Conservation (phyloP, 2,113 vertebrate species). For the Gambusia affinis region DNA sequence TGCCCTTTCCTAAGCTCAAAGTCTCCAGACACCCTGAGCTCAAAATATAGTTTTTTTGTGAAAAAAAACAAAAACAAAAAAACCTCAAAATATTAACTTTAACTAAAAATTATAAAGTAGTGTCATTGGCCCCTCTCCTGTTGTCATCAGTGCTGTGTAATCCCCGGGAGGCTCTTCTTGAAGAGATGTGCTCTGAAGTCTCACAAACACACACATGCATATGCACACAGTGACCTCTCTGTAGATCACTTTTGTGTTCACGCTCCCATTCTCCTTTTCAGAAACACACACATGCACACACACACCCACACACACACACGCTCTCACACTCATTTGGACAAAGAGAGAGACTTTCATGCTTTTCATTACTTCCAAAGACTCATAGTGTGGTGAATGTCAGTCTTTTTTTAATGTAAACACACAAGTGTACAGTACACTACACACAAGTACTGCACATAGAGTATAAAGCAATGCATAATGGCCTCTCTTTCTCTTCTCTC, state of each 20-base stretch:
- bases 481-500: background rate
- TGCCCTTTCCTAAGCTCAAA: background rate
- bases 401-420: background rate
- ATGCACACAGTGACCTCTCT: slow-evolving; percentile 53
- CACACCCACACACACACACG: too few species aligned
- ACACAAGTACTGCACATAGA: background rate
- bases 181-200: slow-evolving; percentile 67
- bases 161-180: slow-evolving; percentile 30
- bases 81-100: background rate
- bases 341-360: slow-evolving; percentile 8
- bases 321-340: background rate
- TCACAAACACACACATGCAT: slow-evolving; percentile 42
- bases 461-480: background rate
- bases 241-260: slow-evolving; percentile 9
- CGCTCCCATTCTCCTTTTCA: background rate
- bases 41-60: background rate
- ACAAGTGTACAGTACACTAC: background rate
- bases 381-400: slow-evolving; percentile 19
- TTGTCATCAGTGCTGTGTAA: slow-evolving; percentile 41
- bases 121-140: background rate
- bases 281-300: too few species aligned
- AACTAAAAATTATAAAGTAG: background rate
- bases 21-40: background rate
- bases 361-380: slow-evolving; percentile 7
- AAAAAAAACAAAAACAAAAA: background rate